These are phyloP conservation scores for Ataeniobius toweri DNA, from an alignment of 2,797 vertebrate genomes.

Conservation along the genomic window DNA sequence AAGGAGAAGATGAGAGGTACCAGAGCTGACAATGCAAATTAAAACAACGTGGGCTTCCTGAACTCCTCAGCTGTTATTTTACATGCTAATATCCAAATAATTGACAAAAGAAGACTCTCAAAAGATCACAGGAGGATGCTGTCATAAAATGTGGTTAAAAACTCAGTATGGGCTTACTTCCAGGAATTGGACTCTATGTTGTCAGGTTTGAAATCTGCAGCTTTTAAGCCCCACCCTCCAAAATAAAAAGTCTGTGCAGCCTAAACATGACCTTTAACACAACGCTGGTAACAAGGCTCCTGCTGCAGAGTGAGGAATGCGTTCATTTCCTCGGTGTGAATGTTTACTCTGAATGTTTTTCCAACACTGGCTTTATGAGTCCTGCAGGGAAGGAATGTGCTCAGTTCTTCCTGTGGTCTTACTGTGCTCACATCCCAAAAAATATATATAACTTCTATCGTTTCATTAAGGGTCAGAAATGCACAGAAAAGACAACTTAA, in stretches of 20 bases:
- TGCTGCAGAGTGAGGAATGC: slow-evolving; percentile 57
- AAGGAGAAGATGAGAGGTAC: too few relatives aligned
- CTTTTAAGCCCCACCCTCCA: not conserved
- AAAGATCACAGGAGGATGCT: not conserved
- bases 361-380: slow-evolving; percentile 13
- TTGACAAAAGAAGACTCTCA: not conserved
- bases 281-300: slow-evolving; percentile 13
- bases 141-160: not conserved
- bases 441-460: not conserved
- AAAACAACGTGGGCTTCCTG: too few relatives aligned
- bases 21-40: too few relatives aligned
- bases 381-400: slow-evolving; percentile 34
- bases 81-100: not conserved
- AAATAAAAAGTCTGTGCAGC: not conserved
- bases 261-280: slow-evolving; percentile 17
- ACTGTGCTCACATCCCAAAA: not conserved
- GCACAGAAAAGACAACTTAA: not conserved
- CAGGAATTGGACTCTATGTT: not conserved
- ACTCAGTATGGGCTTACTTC: not conserved
- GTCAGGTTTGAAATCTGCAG: slow-evolving; percentile 6
- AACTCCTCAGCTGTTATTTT: not conserved
- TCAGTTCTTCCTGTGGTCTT: slow-evolving; percentile 2
- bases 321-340: slow-evolving; percentile 63
- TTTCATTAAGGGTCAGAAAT: not conserved
- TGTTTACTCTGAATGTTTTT: slow-evolving; percentile 42